Conservation (phyloP, 1,140 invertebrate genomes). For the Atta colombica region DNA sequence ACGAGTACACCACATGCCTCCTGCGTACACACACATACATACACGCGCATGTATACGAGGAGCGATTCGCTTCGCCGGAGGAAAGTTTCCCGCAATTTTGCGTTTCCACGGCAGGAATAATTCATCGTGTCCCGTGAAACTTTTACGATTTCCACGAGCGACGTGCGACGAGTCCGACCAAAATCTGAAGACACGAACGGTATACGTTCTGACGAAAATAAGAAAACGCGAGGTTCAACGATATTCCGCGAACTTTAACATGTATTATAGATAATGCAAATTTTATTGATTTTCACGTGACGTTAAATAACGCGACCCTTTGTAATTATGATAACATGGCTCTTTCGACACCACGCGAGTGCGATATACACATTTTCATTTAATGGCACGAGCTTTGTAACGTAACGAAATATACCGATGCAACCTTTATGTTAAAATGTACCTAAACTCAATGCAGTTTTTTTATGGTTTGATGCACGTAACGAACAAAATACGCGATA, state of each 20-base stretch:
- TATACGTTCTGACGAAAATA: conserved; percentile 40
- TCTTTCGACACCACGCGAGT: neutral
- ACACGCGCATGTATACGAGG: conserved; percentile 1
- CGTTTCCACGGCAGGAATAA: conserved; percentile 76
- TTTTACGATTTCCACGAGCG: conserved; percentile 77
- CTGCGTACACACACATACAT: conserved; percentile 23
- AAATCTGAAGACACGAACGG: conserved; percentile 69
- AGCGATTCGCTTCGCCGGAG: conserved; percentile 59
- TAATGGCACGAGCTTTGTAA: neutral
- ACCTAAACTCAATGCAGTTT: conserved; percentile 14
- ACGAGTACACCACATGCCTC: conserved; percentile 27
- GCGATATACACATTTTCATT: neutral
- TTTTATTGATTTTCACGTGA: neutral
- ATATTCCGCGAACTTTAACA: conserved; percentile 32
- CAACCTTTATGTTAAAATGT: conserved; percentile 12
- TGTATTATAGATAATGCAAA: conserved; percentile 18
- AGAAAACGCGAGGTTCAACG: neutral
- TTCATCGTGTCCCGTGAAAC: conserved; percentile 78
- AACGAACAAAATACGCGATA: conserved; percentile 65
- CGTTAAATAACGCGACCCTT: neutral
- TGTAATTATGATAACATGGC: neutral
- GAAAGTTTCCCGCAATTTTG: conserved; percentile 78
- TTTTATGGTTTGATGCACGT: conserved; percentile 39
- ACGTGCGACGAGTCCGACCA: conserved; percentile 74
- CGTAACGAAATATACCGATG: neutral